phyloP scores from a whole-genome alignment of 2,113 vertebrate genomes.

The Chionodraco myersi region DNA sequence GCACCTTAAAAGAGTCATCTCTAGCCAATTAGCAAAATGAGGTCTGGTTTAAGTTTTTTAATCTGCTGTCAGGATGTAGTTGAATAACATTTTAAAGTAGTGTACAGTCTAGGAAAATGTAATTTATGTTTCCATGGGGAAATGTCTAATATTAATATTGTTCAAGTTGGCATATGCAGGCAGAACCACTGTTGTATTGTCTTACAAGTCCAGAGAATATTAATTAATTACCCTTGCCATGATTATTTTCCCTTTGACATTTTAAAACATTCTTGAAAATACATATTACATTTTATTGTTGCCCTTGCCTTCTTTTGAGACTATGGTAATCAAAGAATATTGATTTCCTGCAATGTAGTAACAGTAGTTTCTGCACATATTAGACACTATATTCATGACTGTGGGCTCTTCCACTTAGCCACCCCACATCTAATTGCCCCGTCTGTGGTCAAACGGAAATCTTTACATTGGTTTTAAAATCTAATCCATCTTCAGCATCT shows the following conservation, averaged over 20 bases:
- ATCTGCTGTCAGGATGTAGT: slow-evolving; percentile 23
- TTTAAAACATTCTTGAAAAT: neutral
- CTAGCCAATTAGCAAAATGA: slow-evolving; percentile 25
- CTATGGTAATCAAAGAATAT: neutral
- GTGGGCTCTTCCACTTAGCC: neutral
- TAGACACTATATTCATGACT: neutral
- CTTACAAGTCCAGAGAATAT: neutral
- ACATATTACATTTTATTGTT: neutral
- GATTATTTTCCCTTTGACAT: neutral
- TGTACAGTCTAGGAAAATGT: neutral
- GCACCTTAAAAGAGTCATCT: neutral
- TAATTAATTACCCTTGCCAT: neutral
- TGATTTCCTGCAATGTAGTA: neutral
- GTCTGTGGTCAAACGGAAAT: neutral
- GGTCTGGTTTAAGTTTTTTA: slow-evolving; percentile 16
- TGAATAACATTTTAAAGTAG: slow-evolving; percentile 15
- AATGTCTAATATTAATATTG: neutral
- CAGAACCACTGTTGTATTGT: neutral
- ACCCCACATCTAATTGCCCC: neutral
- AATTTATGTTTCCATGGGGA: neutral
- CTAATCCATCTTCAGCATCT: slow-evolving; percentile 41
- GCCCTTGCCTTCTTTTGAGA: neutral
- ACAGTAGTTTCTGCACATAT: neutral
- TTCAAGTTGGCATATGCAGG: neutral
- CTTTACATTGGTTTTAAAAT: slow-evolving; percentile 22